phyloP scores from a whole-genome alignment of 2,888 invertebrate species.

The Hydrotaea diabolus region DNA sequence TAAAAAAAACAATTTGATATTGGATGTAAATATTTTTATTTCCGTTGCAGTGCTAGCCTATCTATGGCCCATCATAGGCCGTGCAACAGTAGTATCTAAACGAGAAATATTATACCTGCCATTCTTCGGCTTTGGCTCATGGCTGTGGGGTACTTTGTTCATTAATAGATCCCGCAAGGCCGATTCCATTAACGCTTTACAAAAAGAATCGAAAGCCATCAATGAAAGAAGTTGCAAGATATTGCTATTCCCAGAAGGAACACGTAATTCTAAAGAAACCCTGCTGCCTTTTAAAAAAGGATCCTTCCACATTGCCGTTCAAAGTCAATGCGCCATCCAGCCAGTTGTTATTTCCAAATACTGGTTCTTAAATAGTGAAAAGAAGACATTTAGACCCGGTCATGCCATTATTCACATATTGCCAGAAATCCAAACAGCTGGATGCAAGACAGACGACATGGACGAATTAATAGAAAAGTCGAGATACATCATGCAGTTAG shows the following conservation, averaged over 20 bases:
- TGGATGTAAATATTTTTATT: not conserved
- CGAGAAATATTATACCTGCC: slow-evolving; percentile 90
- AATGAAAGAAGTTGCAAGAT: slow-evolving; percentile 87
- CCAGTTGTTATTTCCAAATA: slow-evolving; percentile 94
- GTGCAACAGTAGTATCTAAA: slow-evolving; percentile 91
- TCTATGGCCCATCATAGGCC: slow-evolving; percentile 90
- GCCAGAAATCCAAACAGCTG: slow-evolving; percentile 86
- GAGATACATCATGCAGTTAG: slow-evolving; percentile 85
- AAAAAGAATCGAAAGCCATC: slow-evolving; percentile 86
- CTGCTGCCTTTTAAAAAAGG: slow-evolving; percentile 97
- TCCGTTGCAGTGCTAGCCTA: slow-evolving; percentile 85
- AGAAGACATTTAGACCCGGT: slow-evolving; percentile 86
- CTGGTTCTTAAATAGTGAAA: slow-evolving; percentile 85
- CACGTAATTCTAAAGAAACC: slow-evolving; percentile 88
- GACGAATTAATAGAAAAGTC: slow-evolving; percentile 85
- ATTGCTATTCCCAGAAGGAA: slow-evolving; percentile 96
- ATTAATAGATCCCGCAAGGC: slow-evolving; percentile 89
- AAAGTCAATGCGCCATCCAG: slow-evolving; percentile 91
- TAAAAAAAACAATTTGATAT: not conserved
- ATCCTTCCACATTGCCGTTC: slow-evolving; percentile 95
- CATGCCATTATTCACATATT: slow-evolving; percentile 87
- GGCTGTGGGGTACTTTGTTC: slow-evolving; percentile 94
- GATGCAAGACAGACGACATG: slow-evolving; percentile 84
- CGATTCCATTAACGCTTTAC: slow-evolving; percentile 87
- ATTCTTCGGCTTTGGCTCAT: slow-evolving; percentile 91